phyloP scores from a whole-genome alignment of 2,113 vertebrate species.

The Solea solea region DNA sequence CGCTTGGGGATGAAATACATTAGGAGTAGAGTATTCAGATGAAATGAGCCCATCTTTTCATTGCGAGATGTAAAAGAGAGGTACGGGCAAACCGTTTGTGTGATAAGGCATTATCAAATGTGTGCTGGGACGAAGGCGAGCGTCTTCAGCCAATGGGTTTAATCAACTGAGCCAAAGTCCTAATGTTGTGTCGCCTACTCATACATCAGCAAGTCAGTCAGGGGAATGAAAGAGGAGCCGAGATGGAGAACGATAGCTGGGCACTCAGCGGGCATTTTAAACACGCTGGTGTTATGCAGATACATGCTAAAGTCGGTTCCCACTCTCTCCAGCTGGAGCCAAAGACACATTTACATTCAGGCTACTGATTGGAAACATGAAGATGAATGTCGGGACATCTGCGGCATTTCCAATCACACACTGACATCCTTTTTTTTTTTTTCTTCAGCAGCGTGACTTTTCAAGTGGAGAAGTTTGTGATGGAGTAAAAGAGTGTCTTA shows the following conservation, averaged over 20 bases:
- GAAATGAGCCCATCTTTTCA: conserved; percentile 62
- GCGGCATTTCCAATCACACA: conserved; percentile 46
- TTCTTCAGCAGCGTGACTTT: neutral
- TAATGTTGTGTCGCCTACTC: conserved; percentile 68
- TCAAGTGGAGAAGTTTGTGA: conserved; percentile 36
- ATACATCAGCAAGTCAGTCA: conserved; percentile 55
- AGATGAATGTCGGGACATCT: conserved; percentile 47
- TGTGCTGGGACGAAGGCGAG: conserved; percentile 52
- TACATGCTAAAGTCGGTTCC: conserved; percentile 64
- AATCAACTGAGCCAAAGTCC: conserved; percentile 79
- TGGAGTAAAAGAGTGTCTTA: conserved; percentile 33
- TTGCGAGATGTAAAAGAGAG: conserved; percentile 57
- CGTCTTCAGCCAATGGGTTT: conserved; percentile 75
- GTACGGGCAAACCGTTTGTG: conserved; percentile 67
- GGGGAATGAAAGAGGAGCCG: conserved; percentile 22
- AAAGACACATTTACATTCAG: conserved; percentile 67
- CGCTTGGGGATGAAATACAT: conserved; percentile 47
- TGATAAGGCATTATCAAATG: conserved; percentile 71
- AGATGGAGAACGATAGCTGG: conserved; percentile 44
- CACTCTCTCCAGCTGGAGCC: conserved; percentile 52
- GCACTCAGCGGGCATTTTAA: conserved; percentile 75
- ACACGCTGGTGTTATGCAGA: conserved; percentile 60
- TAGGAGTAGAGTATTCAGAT: conserved; percentile 62
- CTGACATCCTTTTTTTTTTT: neutral
- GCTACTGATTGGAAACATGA: conserved; percentile 58